Evolutionary conservation across 1,140 invertebrate genomes (phyloP).

Genomic region (Scaptodrosophila lebanonensis): DNA sequence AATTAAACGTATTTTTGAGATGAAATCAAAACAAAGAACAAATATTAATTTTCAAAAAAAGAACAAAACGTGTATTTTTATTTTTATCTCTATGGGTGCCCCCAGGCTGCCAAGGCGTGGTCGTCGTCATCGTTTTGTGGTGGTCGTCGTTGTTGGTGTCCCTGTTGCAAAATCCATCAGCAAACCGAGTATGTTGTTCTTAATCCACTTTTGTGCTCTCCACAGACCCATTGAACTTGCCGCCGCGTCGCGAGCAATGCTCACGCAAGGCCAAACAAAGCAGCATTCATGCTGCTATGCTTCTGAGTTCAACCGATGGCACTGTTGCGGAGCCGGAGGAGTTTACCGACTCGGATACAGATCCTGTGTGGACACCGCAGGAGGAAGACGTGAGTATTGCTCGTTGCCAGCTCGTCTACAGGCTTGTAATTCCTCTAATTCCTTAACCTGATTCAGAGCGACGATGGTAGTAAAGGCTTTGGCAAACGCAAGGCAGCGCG

Average conservation of each 20-base stretch:
- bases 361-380: constrained; percentile 85
- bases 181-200: constrained; percentile 39
- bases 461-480: constrained; percentile 61
- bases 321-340: constrained; percentile 77
- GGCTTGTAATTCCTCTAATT: constrained; percentile 7
- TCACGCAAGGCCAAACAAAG: constrained; percentile 82
- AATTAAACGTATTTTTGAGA: constrained; percentile 73
- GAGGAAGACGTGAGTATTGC: constrained; percentile 78
- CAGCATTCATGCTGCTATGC: constrained; percentile 69
- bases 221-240: constrained; percentile 78
- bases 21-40: constrained; percentile 68
- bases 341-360: constrained; percentile 82
- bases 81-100: constrained; percentile 55
- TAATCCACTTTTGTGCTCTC: constrained; percentile 68
- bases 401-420: constrained; percentile 1
- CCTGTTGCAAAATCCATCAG: neutral
- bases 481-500: constrained; percentile 64
- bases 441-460: constrained; percentile 46
- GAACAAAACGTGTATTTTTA: constrained; percentile 71
- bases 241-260: constrained; percentile 81
- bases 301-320: constrained; percentile 59
- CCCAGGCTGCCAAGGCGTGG: no score
- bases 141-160: constrained; percentile 19
- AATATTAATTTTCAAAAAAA: constrained; percentile 72
- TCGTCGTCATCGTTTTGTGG: constrained; percentile 41